Conservation (phyloP, 2,797 vertebrate species). For the Lophius americanus region DNA sequence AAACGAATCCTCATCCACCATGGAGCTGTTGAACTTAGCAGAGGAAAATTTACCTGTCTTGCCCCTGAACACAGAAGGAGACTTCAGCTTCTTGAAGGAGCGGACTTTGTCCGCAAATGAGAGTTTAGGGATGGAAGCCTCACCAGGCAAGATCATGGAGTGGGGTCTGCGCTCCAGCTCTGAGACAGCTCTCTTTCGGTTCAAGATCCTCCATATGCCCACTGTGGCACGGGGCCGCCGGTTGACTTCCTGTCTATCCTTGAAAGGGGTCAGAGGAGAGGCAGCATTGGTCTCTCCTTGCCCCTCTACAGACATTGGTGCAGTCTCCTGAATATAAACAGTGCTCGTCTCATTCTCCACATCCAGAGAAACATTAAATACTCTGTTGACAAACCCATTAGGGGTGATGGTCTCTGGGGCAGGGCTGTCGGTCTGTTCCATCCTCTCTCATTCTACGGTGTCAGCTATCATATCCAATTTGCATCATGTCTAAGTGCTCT, state of each 20-base stretch:
- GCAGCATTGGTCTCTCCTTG: constrained; percentile 64
- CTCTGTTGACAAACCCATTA: constrained; percentile 87
- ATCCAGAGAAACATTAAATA: constrained; percentile 84
- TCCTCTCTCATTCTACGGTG: constrained; percentile 80
- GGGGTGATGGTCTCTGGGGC: constrained; percentile 75
- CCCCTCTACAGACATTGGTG: constrained; percentile 60
- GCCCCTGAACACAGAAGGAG: constrained; percentile 79
- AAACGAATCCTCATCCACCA: constrained; percentile 75
- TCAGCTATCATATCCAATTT: constrained; percentile 76
- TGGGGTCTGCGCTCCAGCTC: constrained; percentile 85
- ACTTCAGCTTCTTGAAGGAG: constrained; percentile 87
- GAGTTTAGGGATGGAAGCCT: constrained; percentile 84
- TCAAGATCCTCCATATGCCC: constrained; percentile 91
- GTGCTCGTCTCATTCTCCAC: constrained; percentile 75
- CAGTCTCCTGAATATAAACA: constrained; percentile 78
- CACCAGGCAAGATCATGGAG: constrained; percentile 91
- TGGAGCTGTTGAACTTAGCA: constrained; percentile 74
- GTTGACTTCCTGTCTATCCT: constrained; percentile 79
- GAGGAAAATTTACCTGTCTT: constrained; percentile 76
- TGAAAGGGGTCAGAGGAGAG: constrained; percentile 60
- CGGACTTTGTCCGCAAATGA: constrained; percentile 90
- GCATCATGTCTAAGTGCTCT: constrained; percentile 59
- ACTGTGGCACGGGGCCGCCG: constrained; percentile 78
- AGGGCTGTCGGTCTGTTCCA: constrained; percentile 77
- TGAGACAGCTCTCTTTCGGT: constrained; percentile 80